Base-by-base conservation (phyloP, 2,797 vertebrate species). In the Amazonetta brasiliensis region DNA sequence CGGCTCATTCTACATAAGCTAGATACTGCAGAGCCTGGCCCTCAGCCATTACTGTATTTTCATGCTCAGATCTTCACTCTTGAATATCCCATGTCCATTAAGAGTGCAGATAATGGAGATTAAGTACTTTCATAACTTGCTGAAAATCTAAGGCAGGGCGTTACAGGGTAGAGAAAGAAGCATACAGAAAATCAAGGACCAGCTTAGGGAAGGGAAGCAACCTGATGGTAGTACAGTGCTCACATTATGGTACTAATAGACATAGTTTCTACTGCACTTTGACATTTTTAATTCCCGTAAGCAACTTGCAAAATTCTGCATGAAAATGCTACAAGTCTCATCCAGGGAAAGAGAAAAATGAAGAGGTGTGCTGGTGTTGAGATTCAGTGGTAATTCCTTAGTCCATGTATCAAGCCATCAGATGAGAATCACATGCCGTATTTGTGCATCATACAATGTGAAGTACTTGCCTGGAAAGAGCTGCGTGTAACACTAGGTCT, bases 211-310 rank as follows among this genome's bases (percentile, higher is more conserved):
- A 67, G 84, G 17, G 5, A 64, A 73, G 28, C 5, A 81, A 55
- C 6, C 3, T 6, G 18, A 11, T 58, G 11, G 15, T 12, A 67
- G 41, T 6, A 11, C 19, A n/a, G 7, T 48, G 9, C 8, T 83
- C 0, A 0, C 28, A 4, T 37, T 89, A n/a, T 23, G 20, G 20
- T 56, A 44, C 25, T 7, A 46, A 14, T 9, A 37, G 46, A 8
- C 3, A 10, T 6, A 46, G 13, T 39, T 8, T 74, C 28, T 9
- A 4, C 11, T 35, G 17, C 18, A 25, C 19, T 64, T 71, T 66
- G 31, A 28, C 26, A 46, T 39, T 62, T 84, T 30, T 73, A 59
- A 44, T 37, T 71, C 26, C 21, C 52, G 8, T 37, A 43, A 74
- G 14, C 5, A 30, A 21, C 6, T 6, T 26, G 11, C 17, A 39